phyloP scores from a whole-genome alignment of 2,888 invertebrate genomes.

The Troides helena region DNA sequence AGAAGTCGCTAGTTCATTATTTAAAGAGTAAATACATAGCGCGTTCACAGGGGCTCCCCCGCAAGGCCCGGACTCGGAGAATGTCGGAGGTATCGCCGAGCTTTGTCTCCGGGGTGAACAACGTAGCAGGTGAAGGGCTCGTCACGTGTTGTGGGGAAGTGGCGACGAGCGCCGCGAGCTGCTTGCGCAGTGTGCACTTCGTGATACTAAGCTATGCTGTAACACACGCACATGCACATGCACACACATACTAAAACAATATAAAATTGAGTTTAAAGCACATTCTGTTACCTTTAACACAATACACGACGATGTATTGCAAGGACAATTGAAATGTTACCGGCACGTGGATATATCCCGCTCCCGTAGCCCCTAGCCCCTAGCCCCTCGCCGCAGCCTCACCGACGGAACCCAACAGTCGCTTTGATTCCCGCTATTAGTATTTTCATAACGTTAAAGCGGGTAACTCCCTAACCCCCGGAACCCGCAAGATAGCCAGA shows the following conservation, averaged over 20 bases:
- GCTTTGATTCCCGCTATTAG: slow-evolving; percentile 19
- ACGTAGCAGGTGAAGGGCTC: background rate
- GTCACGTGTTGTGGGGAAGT: background rate
- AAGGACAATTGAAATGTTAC: background rate
- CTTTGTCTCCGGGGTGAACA: background rate
- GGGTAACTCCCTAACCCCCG: background rate
- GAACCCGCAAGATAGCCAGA: slow-evolving; percentile 28
- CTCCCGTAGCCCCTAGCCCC: background rate
- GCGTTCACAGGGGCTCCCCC: background rate
- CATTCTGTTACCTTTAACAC: no score
- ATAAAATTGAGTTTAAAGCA: no score
- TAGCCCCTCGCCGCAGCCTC: background rate
- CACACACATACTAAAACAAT: no score
- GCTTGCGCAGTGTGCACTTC: no score
- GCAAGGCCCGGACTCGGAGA: background rate
- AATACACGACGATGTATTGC: background rate
- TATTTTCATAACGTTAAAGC: slow-evolving; percentile 13
- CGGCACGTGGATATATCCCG: background rate
- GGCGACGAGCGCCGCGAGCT: no score
- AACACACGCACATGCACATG: no score
- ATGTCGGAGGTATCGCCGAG: background rate
- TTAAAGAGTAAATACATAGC: background rate
- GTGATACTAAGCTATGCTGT: no score
- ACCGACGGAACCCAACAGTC: slow-evolving; percentile 5
- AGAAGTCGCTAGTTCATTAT: slow-evolving; percentile 4